Conservation (phyloP, 2,113 vertebrate genomes). For the Nothocercus julius region DNA sequence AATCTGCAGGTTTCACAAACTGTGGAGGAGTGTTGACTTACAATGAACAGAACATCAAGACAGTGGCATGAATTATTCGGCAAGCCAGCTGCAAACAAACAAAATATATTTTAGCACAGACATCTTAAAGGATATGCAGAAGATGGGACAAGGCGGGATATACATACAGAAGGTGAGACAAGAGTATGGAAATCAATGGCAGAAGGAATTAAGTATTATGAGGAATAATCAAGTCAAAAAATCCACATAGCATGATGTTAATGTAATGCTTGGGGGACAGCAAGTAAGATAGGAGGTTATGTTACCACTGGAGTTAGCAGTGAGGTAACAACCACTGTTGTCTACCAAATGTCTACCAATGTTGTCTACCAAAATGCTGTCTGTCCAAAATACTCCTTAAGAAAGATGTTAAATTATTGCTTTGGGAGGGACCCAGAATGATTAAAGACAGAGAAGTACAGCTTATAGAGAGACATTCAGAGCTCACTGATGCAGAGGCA, state of each 20-base stretch:
- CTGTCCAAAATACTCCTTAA: neutral
- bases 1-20: slow-evolving; percentile 32
- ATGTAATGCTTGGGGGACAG: neutral
- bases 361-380: neutral
- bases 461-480: neutral
- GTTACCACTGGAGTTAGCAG: neutral
- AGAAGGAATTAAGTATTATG: neutral
- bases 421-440: neutral
- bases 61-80: neutral
- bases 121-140: neutral
- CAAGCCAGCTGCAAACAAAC: neutral
- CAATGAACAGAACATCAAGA: neutral
- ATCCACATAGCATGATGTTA: neutral
- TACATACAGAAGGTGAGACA: neutral
- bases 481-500: neutral
- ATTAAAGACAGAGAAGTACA: neutral
- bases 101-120: neutral
- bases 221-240: neutral
- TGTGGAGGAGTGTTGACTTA: slow-evolving; percentile 11
- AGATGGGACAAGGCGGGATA: neutral
- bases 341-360: neutral
- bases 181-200: neutral
- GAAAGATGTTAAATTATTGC: neutral
- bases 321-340: neutral
- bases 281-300: neutral